phyloP scores from a whole-genome alignment of 2,888 invertebrate species.

The Ectropis crepuscularia region DNA sequence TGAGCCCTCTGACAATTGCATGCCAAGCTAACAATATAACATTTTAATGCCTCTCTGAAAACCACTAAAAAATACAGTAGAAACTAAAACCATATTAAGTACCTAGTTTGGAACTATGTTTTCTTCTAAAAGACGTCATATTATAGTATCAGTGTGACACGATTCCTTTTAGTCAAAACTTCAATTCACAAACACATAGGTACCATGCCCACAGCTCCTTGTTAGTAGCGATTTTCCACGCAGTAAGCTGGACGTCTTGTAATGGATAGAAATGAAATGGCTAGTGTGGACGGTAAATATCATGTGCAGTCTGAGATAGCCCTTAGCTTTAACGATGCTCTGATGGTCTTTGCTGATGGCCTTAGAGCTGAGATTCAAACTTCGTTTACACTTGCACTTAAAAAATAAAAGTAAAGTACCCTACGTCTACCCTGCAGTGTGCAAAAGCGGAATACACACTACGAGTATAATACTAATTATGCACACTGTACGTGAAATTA shows the following conservation, averaged over 20 bases:
- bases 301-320: conserved; percentile 23
- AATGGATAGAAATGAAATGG: conserved; percentile 62
- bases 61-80: too few relatives aligned
- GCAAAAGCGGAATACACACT: too few relatives aligned
- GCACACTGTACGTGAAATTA: too few relatives aligned
- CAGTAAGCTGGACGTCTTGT: conserved; percentile 58
- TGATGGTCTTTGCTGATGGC: conserved; percentile 21
- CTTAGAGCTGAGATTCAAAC: conserved; percentile 10
- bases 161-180: neutral
- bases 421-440: too few relatives aligned
- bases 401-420: too few relatives aligned
- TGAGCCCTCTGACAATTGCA: too few relatives aligned
- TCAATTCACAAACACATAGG: neutral
- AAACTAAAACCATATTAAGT: too few relatives aligned
- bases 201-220: conserved; percentile 5
- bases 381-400: neutral
- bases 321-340: conserved; percentile 24
- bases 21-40: too few relatives aligned
- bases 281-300: conserved; percentile 50
- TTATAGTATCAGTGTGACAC: neutral
- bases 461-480: too few relatives aligned
- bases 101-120: too few relatives aligned
- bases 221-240: conserved; percentile 18
- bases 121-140: too few relatives aligned
- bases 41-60: too few relatives aligned